A percentile compares a stretch with the other conserved stretches of the same genome.
Conservation (phyloP, 2,888 invertebrate species). For the Heliconius ethilla region DNA sequence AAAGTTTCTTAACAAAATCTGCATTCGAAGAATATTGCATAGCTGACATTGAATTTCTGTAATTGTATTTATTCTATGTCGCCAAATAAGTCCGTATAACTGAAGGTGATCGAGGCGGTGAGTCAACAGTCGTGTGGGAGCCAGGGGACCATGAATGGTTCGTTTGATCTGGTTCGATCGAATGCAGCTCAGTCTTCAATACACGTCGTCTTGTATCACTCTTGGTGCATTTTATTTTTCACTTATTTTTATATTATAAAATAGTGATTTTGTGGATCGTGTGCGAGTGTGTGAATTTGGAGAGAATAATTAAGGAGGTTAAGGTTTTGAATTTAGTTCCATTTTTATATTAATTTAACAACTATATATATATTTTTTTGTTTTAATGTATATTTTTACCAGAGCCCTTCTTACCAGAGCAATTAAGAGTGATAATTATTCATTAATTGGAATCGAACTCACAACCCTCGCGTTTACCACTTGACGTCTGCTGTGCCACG, state of each 20-base stretch:
- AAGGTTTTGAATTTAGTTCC: not conserved
- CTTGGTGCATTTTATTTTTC: constrained; percentile 10
- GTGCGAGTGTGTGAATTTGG: not conserved
- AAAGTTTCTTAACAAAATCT: not conserved
- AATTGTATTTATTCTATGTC: constrained; percentile 69
- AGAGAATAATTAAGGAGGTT: not conserved
- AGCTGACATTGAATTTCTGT: constrained; percentile 65
- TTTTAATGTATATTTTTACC: not conserved
- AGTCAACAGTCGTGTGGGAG: constrained; percentile 72
- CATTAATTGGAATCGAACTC: not conserved
- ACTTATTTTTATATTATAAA: not conserved
- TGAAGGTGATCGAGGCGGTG: constrained; percentile 76
- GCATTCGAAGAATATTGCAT: constrained; percentile 29
- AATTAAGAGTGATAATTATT: not conserved
- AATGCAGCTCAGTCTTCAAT: constrained; percentile 59
- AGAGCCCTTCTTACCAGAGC: not conserved
- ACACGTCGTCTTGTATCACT: constrained; percentile 54
- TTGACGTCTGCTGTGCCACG: not conserved
- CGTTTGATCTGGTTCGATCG: constrained; percentile 60
- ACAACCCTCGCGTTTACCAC: not conserved
- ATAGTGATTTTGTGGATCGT: constrained; percentile 15
- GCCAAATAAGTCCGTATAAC: constrained; percentile 78
- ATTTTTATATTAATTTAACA: not conserved
- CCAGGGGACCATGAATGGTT: constrained; percentile 58
- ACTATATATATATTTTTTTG: not conserved